Evolutionary conservation across 2,888 invertebrate species (phyloP), one percentile per base, ranked within the genome.

Genomic region (Theretra japonica): DNA sequence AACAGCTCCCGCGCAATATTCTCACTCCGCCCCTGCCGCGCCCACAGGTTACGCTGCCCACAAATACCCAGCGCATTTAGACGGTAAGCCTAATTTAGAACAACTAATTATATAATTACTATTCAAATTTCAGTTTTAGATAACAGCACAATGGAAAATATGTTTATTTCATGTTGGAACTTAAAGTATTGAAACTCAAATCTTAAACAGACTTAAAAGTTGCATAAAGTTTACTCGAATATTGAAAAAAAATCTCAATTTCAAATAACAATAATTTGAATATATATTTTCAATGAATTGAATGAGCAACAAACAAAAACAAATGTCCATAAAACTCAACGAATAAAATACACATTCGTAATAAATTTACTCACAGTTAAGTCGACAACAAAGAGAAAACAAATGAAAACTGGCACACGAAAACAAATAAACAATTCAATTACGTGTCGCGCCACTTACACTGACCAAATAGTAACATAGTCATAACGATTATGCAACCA

Each of bases 1-100:
- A 8, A 91, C 91, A n/a, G 93, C 91, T 59, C 89, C 93, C 0
- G 93, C 93, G 41, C 92, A 91, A 75, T 94, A 85, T 83, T 74
- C 82, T 3, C 88, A 86, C 84, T 85, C 88, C 0, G 90, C 82
- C 2, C 90, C 89, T 23, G 86, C 89, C 0, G 84, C 84, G 3
- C 92, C 94, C n/a, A 88, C 90, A 0, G 93, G 93, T 23, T 94
- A 84, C 80, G 89, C 91, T 0, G 83, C 90, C 0, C 93, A 94
- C 79, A 94, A 94, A 79, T 94, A 90, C 75, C 93, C 93, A 0
- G 80, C 92, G 2, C 90, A 91, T 65, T 83, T 94, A 76, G 94
- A 94, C 86, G 94, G 94, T 94, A 83, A 90, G 89, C 71, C 70
- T 30, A 23, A 68, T n/a, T 30, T 6, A 33, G 7, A 30, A 21